A percentile compares a stretch with the other conserved stretches of the same genome.
Evolutionary conservation across 2,797 vertebrate species (phyloP).

Genomic region (Poecilia picta): DNA sequence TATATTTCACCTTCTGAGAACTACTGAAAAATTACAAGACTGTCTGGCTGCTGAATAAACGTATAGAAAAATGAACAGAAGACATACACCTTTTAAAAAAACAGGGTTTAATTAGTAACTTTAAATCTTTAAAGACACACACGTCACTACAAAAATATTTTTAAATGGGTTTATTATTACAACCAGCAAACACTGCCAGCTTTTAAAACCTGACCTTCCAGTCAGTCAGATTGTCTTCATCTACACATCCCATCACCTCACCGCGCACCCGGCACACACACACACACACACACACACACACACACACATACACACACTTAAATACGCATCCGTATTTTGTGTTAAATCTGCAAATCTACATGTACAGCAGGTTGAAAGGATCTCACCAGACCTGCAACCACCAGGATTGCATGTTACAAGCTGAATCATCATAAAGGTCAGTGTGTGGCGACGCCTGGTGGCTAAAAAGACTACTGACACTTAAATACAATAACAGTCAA

Average conservation of each 20-base stretch:
- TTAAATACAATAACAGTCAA: neutral
- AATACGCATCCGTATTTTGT: conserved; percentile 9
- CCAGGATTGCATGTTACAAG: neutral
- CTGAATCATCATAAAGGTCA: conserved; percentile 6
- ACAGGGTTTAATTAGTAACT: neutral
- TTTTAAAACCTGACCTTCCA: neutral
- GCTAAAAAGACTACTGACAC: conserved; percentile 23
- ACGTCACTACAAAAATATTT: neutral
- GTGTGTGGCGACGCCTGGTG: conserved; percentile 44
- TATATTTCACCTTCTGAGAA: neutral
- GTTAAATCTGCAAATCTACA: conserved; percentile 10
- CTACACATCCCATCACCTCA: neutral
- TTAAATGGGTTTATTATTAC: conserved; percentile 48
- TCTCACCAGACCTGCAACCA: conserved; percentile 24
- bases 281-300: conserved; percentile 12
- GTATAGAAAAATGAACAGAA: neutral
- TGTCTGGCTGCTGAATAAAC: neutral
- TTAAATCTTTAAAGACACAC: neutral
- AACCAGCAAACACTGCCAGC: conserved; percentile 25
- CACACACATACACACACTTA: conserved; percentile 19
- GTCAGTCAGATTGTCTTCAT: conserved; percentile 1
- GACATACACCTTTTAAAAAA: neutral
- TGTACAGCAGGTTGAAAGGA: neutral
- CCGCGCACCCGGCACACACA: conserved; percentile 12
- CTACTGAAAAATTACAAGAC: neutral